Evolutionary conservation across 2,113 vertebrate species (phyloP), one percentile per base, ranked within the genome.

Genomic region (Chaetura pelagica): DNA sequence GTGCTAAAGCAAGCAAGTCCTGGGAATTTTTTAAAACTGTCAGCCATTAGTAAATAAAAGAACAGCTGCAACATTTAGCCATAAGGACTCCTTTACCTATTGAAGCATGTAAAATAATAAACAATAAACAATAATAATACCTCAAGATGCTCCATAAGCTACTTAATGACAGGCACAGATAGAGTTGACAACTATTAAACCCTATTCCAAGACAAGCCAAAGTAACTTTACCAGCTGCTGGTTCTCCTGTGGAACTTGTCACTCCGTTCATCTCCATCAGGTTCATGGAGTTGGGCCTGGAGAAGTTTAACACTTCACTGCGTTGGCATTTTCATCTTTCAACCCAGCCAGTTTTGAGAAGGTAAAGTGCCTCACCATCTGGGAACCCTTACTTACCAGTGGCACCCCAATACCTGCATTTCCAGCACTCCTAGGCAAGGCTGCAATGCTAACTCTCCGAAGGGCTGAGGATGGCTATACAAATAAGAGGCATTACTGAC

Each of bases 391-490:
- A 81, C 98, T 97, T 94, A 98, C 98, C 98, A 96, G 89, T 2
- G 92, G 94, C 64, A 96, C 54, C 77, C 84, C 95, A 79, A 51
- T 40, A 24, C 87, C 67, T 96, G 96, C 94, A 72, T 93, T 98
- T 90, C 97, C 98, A 69, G 87, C 89, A 38, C 97, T 98, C 93
- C 99, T 98, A 32, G 99, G 98, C 61, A 99, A 97, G 4, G 98
- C 61, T 20, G 98, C 98, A 93, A 99, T 98, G 96, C 99, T 99
- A 83, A 99, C 98, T 92, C 99, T 98, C 71, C 99, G 93, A 34
- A 98, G 98, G 55, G 97, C 82, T 38, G 98, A 92, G 0, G 98
- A 95, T 2, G 98, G 96, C 99, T 99, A n/a, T 1, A 66, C 51
- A 90, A 92, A 94, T 17, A 84, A 96, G 72, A 97, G 81, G 82